Evolutionary conservation across 1,140 invertebrate species (phyloP).

Genomic region (Drosophila athabasca): DNA sequence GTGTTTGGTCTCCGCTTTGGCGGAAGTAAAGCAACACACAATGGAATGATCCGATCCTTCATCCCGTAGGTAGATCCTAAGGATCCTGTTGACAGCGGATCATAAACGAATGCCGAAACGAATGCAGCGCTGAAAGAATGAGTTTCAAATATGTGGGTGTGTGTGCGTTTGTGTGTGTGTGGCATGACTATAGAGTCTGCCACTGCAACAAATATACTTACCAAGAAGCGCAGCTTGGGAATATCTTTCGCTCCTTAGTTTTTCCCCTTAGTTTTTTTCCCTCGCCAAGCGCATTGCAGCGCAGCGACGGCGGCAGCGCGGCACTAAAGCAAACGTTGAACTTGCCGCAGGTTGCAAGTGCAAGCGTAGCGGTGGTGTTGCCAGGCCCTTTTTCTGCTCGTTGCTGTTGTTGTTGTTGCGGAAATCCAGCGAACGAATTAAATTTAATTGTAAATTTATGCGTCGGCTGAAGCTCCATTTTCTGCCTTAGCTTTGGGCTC

Average conservation of each 20-base stretch:
- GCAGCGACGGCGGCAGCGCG: slow-evolving; percentile 23
- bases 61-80: too few relatives aligned
- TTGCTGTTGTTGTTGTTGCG: slow-evolving; percentile 43
- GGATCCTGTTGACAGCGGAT: slow-evolving; percentile 39
- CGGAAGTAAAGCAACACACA: slow-evolving; percentile 45
- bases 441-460: slow-evolving; percentile 82
- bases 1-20: slow-evolving; percentile 4
- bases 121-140: slow-evolving; percentile 14
- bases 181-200: slow-evolving; percentile 30
- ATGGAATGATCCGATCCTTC: slow-evolving; percentile 33
- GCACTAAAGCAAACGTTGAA: slow-evolving; percentile 80
- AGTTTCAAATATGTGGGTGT: slow-evolving; percentile 16
- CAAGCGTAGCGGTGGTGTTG: slow-evolving; percentile 35
- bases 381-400: slow-evolving; percentile 50
- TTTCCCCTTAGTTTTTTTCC: slow-evolving; percentile 2
- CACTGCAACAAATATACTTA: slow-evolving; percentile 30
- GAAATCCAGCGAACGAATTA: slow-evolving; percentile 77
- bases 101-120: slow-evolving; percentile 44
- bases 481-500: not conserved
- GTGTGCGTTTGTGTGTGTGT: slow-evolving; percentile 7
- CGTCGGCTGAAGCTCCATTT: slow-evolving; percentile 31
- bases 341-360: slow-evolving; percentile 66
- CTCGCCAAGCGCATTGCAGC: slow-evolving; percentile 38
- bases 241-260: slow-evolving; percentile 33
- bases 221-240: slow-evolving; percentile 79